phyloP scores from a whole-genome alignment of 2,888 invertebrate genomes.

The Notodonta dromedarius region DNA sequence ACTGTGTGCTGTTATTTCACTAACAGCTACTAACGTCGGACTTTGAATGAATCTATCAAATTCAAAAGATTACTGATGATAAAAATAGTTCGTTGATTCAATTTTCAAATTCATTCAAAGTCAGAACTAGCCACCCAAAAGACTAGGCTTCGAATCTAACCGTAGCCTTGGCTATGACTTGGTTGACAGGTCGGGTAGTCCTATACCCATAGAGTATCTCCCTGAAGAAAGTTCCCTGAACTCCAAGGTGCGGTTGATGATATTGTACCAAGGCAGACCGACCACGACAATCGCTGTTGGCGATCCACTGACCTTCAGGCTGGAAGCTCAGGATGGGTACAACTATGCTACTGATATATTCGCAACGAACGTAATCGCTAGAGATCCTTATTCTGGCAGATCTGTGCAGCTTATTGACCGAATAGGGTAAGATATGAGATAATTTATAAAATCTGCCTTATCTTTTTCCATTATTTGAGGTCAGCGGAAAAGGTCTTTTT shows the following conservation, averaged over 20 bases:
- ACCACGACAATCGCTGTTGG: constrained; percentile 97
- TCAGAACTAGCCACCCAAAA: constrained; percentile 40
- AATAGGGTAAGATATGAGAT: constrained; percentile 87
- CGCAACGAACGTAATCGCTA: constrained; percentile 95
- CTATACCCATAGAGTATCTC: constrained; percentile 95
- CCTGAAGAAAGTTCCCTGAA: constrained; percentile 96
- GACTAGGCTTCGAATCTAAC: constrained; percentile 65
- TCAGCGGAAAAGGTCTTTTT: no score
- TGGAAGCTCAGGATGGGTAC: constrained; percentile 95
- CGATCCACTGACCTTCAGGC: constrained; percentile 94
- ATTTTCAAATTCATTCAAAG: constrained; percentile 68
- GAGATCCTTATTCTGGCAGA: constrained; percentile 96
- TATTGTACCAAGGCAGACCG: constrained; percentile 94
- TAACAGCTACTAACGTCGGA: constrained; percentile 82
- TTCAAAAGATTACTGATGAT: neutral
- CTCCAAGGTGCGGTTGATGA: constrained; percentile 93
- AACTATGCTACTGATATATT: constrained; percentile 95
- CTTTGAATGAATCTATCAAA: constrained; percentile 69
- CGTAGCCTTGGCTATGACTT: constrained; percentile 76
- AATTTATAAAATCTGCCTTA: neutral
- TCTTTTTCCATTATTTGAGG: no score
- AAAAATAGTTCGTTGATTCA: no score
- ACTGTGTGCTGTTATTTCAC: constrained; percentile 79
- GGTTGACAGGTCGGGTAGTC: constrained; percentile 92
- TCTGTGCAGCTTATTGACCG: constrained; percentile 95